phyloP scores from a whole-genome alignment of 2,888 invertebrate species.

The Taphrorychus bicolor region DNA sequence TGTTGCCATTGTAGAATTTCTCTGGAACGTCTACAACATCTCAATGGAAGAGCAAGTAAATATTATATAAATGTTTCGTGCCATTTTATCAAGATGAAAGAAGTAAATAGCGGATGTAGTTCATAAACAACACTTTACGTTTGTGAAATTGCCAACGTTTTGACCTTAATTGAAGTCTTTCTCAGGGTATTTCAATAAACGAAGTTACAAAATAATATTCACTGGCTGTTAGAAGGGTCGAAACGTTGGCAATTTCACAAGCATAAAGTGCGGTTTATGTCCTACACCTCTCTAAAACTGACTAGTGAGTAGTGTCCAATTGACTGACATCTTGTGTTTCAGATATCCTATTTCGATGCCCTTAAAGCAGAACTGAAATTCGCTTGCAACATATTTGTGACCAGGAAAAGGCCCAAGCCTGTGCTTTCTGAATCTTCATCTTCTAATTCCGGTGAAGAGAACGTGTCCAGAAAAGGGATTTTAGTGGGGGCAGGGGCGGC shows the following conservation, averaged over 20 bases:
- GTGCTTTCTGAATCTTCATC: conserved; percentile 45
- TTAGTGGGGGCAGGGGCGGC: conserved; percentile 47
- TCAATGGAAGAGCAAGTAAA: conserved; percentile 80
- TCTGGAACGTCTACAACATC: conserved; percentile 81
- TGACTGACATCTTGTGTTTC: too few relatives aligned
- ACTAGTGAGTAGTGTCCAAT: too few relatives aligned
- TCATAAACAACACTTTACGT: too few relatives aligned
- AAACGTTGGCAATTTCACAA: too few relatives aligned
- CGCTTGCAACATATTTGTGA: conserved; percentile 74
- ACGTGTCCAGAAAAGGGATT: conserved; percentile 43
- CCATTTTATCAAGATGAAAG: neutral
- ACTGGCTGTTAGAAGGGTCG: too few relatives aligned
- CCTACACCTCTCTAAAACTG: too few relatives aligned
- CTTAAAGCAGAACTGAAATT: conserved; percentile 74
- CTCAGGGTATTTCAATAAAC: too few relatives aligned
- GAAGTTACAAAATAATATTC: too few relatives aligned
- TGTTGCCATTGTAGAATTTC: conserved; percentile 82
- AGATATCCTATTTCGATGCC: conserved; percentile 75
- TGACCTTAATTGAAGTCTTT: too few relatives aligned
- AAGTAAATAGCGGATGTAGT: neutral
- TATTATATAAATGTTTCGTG: neutral
- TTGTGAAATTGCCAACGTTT: too few relatives aligned
- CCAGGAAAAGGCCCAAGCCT: conserved; percentile 69
- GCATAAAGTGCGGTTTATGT: too few relatives aligned
- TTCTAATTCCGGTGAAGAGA: conserved; percentile 49